A percentile compares a stretch with the other conserved stretches of the same genome.
These are phyloP conservation scores for Arremon aurantiirostris DNA, from an alignment of 2,797 vertebrate species.

Conservation along the genomic window DNA sequence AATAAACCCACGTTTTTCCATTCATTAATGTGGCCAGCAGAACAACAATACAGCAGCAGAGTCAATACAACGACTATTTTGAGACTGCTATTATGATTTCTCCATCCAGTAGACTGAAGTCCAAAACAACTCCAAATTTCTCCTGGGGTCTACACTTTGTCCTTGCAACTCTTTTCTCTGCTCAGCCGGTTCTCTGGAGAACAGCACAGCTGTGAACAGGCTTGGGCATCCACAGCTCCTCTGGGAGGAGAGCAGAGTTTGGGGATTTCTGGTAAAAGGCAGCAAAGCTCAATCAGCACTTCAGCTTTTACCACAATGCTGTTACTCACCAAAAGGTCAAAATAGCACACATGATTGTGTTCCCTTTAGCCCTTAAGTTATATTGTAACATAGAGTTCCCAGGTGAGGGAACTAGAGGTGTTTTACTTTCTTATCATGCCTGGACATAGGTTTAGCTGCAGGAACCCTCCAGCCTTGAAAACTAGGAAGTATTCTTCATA, in stretches of 20 bases:
- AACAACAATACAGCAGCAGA: background rate
- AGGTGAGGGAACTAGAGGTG: background rate
- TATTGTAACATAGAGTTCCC: background rate
- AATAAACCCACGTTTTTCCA: background rate
- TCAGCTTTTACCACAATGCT: background rate
- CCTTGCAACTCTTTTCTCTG: background rate
- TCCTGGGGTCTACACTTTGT: background rate
- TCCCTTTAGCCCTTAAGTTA: background rate
- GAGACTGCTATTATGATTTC: background rate
- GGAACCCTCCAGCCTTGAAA: background rate
- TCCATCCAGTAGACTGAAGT: background rate
- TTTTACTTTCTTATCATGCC: background rate
- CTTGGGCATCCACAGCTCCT: background rate
- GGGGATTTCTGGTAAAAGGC: background rate
- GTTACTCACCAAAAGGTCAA: background rate
- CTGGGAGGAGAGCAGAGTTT: background rate
- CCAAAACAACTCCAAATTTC: background rate
- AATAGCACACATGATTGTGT: rapidly evolving
- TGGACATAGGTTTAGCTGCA: background rate
- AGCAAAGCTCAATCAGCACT: background rate
- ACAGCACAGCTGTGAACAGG: background rate
- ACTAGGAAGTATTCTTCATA: background rate
- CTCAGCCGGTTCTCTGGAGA: background rate
- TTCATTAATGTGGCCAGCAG: background rate
- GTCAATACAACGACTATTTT: background rate